Evolutionary conservation across 92 coral and sea anemone genomes (phyloP).

Genomic region (Diadumene lineata): DNA sequence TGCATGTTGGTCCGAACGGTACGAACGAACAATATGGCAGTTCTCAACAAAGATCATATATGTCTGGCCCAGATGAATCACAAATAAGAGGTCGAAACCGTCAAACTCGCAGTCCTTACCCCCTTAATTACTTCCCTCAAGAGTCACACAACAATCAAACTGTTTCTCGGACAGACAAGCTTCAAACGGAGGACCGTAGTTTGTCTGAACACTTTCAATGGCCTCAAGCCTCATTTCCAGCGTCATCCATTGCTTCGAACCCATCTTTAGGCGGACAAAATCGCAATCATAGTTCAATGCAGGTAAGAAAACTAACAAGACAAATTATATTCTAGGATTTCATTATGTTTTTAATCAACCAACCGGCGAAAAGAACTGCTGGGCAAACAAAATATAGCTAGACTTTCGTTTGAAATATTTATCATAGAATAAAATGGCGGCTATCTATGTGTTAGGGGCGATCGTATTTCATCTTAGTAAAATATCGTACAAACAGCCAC

Average conservation of each 20-base stretch:
- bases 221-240: conserved; percentile 47
- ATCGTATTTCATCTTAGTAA: conserved; percentile 70
- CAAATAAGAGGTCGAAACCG: conserved; percentile 69
- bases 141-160: conserved; percentile 67
- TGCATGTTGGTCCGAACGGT: conserved; percentile 69
- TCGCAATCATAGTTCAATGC: conserved; percentile 64
- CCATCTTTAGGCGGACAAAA: conserved; percentile 55
- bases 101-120: conserved; percentile 77
- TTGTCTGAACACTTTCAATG: conserved; percentile 78
- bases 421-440: conserved; percentile 86
- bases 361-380: conserved; percentile 33
- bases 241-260: conserved; percentile 49
- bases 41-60: conserved; percentile 77
- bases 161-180: conserved; percentile 61
- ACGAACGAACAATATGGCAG: conserved; percentile 85
- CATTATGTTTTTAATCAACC: conserved; percentile 22
- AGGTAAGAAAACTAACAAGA: conserved; percentile 52
- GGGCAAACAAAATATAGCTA: conserved; percentile 32
- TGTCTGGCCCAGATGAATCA: conserved; percentile 77
- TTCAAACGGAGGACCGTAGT: conserved; percentile 77
- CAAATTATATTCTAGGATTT: conserved; percentile 17
- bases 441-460: conserved; percentile 70
- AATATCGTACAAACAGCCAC: background rate
- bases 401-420: conserved; percentile 89
- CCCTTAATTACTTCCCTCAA: conserved; percentile 70